Conservation (phyloP, 2,113 vertebrate species). For the Gallinago undulata region DNA sequence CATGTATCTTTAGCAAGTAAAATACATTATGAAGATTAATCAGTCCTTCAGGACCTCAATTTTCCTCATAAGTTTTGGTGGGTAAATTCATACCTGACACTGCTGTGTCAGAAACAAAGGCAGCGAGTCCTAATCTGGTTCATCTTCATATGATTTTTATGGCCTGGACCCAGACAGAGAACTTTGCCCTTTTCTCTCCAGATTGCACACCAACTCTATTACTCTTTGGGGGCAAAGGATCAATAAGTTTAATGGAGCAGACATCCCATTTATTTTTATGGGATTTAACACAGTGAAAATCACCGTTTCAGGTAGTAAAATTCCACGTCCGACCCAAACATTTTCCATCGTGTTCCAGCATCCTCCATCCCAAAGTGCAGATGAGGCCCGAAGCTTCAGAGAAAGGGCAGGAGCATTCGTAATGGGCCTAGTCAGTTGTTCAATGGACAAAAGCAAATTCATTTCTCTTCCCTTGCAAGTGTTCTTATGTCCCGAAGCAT, state of each 20-base stretch:
- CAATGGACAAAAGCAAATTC: neutral
- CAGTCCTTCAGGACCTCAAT: neutral
- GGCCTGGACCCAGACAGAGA: neutral
- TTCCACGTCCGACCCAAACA: neutral
- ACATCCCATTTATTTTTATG: conserved; percentile 37
- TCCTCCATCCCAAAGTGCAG: neutral
- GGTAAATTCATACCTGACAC: neutral
- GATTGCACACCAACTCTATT: neutral
- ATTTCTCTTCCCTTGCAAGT: neutral
- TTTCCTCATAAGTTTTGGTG: neutral
- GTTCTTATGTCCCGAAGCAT: conserved; percentile 14
- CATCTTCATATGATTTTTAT: neutral
- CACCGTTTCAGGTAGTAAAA: neutral
- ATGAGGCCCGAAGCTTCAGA: neutral
- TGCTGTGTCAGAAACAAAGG: neutral
- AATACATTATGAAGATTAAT: neutral
- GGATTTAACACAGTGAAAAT: neutral
- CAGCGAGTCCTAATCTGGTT: neutral
- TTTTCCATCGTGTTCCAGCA: neutral
- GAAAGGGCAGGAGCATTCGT: neutral
- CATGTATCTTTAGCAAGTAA: neutral
- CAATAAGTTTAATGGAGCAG: neutral
- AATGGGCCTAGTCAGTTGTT: neutral
- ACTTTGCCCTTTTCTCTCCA: neutral
- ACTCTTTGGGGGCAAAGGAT: neutral